Conservation (phyloP, 2,797 vertebrate species). For the Tokudaia muenninki region DNA sequence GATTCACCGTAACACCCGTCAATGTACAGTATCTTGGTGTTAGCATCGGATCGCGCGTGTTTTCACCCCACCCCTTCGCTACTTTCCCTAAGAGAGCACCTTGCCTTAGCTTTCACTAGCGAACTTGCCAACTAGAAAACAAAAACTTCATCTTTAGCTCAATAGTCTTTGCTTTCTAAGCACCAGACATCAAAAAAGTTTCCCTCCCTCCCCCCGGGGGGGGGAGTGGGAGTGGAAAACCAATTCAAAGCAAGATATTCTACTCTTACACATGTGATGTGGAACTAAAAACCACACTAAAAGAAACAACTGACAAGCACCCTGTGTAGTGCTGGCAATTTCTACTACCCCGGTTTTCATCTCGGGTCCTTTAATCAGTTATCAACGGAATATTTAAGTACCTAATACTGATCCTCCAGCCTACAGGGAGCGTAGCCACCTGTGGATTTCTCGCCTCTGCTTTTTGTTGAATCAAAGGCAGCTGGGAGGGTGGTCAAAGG, state of each 20-base stretch:
- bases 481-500: not conserved
- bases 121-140: slow-evolving; percentile 10
- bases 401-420: not conserved
- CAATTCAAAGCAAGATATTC: not conserved
- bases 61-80: not conserved
- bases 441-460: not conserved
- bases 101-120: slow-evolving; percentile 6
- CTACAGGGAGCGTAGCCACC: not conserved
- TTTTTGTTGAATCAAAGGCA: not conserved
- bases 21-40: not conserved
- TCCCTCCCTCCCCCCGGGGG: not conserved
- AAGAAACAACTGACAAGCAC: not conserved
- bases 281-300: not conserved
- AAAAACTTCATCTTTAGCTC: not conserved
- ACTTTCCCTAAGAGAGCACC: not conserved
- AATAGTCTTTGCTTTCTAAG: not conserved
- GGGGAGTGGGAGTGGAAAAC: not conserved
- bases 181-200: not conserved
- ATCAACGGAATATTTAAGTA: not conserved
- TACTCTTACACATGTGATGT: not conserved
- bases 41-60: not conserved
- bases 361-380: not conserved
- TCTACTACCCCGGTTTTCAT: not conserved
- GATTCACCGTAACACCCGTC: not conserved
- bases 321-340: not conserved